Evolutionary conservation across 92 coral and sea anemone species (phyloP).

Genomic region (Phymanthus crucifer): DNA sequence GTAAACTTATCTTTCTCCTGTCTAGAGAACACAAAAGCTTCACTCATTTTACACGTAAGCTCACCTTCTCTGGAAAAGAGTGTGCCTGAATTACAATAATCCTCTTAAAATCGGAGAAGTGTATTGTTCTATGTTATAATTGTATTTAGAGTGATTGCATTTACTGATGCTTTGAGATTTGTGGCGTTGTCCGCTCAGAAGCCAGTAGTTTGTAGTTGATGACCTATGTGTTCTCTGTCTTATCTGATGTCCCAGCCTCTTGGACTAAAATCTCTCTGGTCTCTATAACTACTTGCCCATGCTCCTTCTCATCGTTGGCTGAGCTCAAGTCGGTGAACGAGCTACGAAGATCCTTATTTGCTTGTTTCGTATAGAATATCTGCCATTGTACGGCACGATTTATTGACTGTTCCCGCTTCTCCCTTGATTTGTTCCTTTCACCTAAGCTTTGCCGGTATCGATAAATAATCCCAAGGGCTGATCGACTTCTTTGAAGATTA

Average conservation of each 20-base stretch:
- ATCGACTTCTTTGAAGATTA: neutral
- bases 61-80: too few relatives aligned
- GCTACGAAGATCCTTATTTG: neutral
- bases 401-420: neutral
- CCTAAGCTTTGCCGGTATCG: neutral
- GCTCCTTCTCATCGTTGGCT: neutral
- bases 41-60: too few relatives aligned
- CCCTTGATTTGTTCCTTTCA: neutral
- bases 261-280: neutral
- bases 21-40: too few relatives aligned
- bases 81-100: too few relatives aligned
- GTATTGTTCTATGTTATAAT: too few relatives aligned
- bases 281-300: neutral
- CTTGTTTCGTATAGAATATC: conserved; percentile 22
- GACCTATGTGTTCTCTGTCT: too few relatives aligned
- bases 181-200: too few relatives aligned
- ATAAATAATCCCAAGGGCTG: neutral
- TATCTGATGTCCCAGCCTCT: neutral
- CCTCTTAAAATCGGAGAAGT: too few relatives aligned
- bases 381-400: neutral
- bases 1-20: too few relatives aligned
- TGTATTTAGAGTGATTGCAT: too few relatives aligned
- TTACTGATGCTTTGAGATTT: too few relatives aligned
- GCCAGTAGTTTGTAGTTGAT: too few relatives aligned
- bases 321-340: conserved; percentile 19